Conservation (phyloP, 2,113 vertebrate genomes). For the Dromiciops gliroides region DNA sequence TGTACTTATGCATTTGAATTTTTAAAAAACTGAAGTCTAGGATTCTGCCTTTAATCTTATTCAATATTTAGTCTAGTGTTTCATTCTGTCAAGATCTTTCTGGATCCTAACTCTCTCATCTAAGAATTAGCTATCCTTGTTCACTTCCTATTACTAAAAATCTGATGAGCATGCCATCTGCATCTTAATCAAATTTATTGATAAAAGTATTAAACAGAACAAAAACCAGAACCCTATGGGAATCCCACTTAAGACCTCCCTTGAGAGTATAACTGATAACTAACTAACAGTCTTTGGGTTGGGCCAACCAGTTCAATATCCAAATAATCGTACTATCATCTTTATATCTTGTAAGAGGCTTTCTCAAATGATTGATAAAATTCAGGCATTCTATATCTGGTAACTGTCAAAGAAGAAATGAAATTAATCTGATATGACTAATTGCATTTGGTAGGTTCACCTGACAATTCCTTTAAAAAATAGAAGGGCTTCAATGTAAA, state of each 20-base stretch:
- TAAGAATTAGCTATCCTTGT: background rate
- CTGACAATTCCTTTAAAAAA: background rate
- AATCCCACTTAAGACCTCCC: background rate
- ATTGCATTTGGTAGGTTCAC: background rate
- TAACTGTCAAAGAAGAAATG: background rate
- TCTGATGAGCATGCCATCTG: background rate
- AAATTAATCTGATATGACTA: background rate
- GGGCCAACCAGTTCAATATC: background rate
- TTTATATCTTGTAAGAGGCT: background rate
- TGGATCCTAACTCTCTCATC: background rate
- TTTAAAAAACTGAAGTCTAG: background rate
- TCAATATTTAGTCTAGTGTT: background rate
- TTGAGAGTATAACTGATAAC: background rate
- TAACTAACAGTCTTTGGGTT: background rate
- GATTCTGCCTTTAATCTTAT: background rate
- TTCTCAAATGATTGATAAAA: background rate
- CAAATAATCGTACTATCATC: background rate
- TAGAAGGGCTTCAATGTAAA: background rate
- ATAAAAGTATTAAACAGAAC: background rate
- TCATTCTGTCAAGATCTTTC: background rate
- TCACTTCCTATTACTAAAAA: background rate
- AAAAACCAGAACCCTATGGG: background rate
- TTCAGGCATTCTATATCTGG: background rate
- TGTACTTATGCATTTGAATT: background rate
- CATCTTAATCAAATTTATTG: background rate